Conservation (phyloP, 2,113 vertebrate genomes). For the Equus quagga region DNA sequence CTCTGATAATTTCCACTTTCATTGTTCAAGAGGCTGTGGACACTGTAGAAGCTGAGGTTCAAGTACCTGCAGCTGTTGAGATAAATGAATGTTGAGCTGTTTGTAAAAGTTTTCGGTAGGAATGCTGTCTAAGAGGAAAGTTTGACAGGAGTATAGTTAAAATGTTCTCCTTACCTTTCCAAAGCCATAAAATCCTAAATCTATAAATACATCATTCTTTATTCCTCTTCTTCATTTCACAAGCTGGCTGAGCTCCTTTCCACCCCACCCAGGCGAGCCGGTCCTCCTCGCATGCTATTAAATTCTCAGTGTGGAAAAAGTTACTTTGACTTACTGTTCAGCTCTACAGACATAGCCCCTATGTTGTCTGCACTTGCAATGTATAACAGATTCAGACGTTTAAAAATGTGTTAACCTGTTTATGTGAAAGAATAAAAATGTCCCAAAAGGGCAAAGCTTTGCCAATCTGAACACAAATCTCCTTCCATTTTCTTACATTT, state of each 20-base stretch:
- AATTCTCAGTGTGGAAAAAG: constrained; percentile 45
- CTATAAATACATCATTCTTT: constrained; percentile 39
- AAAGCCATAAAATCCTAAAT: constrained; percentile 38
- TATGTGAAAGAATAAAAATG: constrained; percentile 29
- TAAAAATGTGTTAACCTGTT: constrained; percentile 43
- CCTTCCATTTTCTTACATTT: neutral
- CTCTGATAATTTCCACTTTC: constrained; percentile 84
- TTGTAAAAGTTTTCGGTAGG: constrained; percentile 47
- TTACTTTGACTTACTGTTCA: neutral
- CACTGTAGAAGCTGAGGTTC: constrained; percentile 77
- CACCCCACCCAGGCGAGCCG: neutral
- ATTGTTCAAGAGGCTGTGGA: constrained; percentile 79
- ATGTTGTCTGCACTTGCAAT: constrained; percentile 15
- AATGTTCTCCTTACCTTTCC: constrained; percentile 56
- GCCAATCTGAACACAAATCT: neutral
- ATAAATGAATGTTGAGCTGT: constrained; percentile 71
- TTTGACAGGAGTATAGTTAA: constrained; percentile 62
- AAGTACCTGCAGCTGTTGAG: constrained; percentile 86
- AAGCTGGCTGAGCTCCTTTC: neutral
- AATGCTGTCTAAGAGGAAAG: constrained; percentile 52
- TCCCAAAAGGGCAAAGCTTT: neutral
- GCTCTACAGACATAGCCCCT: neutral
- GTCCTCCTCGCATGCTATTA: neutral
- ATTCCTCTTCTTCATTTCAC: constrained; percentile 20
- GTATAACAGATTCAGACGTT: constrained; percentile 16